These are phyloP conservation scores for Notodonta ziczac DNA, from an alignment of 2,888 invertebrate species.

Conservation along the genomic window DNA sequence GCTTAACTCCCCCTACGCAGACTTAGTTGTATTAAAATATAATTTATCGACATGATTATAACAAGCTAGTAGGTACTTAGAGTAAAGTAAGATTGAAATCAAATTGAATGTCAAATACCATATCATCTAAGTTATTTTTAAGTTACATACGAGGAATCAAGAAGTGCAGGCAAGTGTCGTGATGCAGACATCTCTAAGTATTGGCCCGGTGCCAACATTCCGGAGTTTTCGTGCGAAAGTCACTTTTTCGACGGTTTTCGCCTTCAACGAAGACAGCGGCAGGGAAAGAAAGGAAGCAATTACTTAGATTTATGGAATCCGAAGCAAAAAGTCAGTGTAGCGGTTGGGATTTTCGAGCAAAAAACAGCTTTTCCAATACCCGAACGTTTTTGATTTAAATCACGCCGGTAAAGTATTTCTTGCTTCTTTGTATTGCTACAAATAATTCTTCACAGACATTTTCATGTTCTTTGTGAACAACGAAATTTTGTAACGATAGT, in stretches of 20 bases:
- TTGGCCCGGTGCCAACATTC: slow-evolving; percentile 66
- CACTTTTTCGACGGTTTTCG: slow-evolving; percentile 65
- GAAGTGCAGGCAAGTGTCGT: slow-evolving; percentile 49
- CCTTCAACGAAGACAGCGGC: slow-evolving; percentile 50
- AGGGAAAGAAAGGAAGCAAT: slow-evolving; percentile 71
- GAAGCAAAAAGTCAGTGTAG: slow-evolving; percentile 50
- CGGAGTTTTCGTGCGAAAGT: slow-evolving; percentile 62
- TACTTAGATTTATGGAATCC: slow-evolving; percentile 77
- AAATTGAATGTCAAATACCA: no score
- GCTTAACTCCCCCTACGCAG: no score
- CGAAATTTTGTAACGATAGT: neutral
- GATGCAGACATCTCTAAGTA: slow-evolving; percentile 56
- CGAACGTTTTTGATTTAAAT: slow-evolving; percentile 15
- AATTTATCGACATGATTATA: no score
- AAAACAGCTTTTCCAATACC: slow-evolving; percentile 27
- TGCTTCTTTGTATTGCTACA: slow-evolving; percentile 2
- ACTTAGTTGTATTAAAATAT: no score
- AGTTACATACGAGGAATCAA: slow-evolving; percentile 35
- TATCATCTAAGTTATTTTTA: slow-evolving; percentile 24
- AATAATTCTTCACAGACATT: slow-evolving; percentile 2
- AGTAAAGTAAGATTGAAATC: neutral
- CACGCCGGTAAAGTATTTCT: slow-evolving; percentile 13
- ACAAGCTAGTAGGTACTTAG: no score
- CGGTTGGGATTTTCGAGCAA: slow-evolving; percentile 33
- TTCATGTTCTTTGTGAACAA: slow-evolving; percentile 1